These are phyloP conservation scores for Poeciliopsis gracilis DNA, from an alignment of 2,797 vertebrate species.

Conservation along the genomic window DNA sequence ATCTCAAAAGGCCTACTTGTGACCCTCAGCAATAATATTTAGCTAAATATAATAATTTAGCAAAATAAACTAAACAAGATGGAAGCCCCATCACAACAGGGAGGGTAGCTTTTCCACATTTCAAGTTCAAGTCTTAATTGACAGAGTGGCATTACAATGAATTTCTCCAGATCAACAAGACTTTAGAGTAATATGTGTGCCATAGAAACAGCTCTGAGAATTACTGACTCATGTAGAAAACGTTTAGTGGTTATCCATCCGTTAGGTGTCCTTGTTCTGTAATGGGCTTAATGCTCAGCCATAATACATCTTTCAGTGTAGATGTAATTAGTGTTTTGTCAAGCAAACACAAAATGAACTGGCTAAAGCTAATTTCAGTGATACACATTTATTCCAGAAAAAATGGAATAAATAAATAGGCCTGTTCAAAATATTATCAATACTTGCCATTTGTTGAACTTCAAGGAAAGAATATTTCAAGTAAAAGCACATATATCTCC, in stretches of 20 bases:
- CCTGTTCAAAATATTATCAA: no score
- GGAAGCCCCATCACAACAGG: neutral
- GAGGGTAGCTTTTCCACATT: neutral
- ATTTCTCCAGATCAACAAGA: neutral
- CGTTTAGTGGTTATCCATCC: constrained; percentile 9
- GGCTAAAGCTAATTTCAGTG: neutral
- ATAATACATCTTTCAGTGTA: constrained; percentile 39
- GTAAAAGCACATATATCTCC: no score
- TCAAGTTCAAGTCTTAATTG: neutral
- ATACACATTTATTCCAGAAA: no score
- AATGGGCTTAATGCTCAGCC: constrained; percentile 23
- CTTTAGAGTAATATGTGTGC: neutral
- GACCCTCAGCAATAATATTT: no score
- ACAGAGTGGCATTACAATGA: neutral
- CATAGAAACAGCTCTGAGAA: neutral
- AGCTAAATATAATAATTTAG: no score
- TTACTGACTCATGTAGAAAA: constrained; percentile 26
- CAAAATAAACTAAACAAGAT: no score
- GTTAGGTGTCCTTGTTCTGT: constrained; percentile 34
- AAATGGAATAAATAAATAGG: no score
- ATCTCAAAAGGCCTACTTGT: no score
- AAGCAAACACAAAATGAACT: neutral
- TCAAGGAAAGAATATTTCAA: no score
- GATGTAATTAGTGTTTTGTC: constrained; percentile 17
- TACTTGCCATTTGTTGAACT: no score